Evolutionary conservation across 2,797 vertebrate genomes (phyloP).

Genomic region (Falco concolor): DNA sequence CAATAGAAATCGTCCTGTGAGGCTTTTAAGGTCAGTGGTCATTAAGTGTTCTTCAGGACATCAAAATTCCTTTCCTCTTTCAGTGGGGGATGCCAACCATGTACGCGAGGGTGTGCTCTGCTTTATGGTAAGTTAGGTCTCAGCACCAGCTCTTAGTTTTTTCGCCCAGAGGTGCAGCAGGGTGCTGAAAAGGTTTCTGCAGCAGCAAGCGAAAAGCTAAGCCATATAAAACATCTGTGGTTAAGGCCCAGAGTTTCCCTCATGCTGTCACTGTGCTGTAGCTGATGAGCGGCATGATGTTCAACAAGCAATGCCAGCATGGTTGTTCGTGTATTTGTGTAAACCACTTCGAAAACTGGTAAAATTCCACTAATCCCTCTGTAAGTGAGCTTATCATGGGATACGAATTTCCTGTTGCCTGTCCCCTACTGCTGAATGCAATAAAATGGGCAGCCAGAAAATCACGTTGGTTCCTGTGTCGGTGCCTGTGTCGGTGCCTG

Average conservation of each 20-base stretch:
- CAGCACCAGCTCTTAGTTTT: background rate
- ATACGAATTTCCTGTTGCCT: background rate
- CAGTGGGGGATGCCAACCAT: fast-evolving
- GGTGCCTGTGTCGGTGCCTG: background rate
- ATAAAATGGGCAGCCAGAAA: background rate
- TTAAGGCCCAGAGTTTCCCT: background rate
- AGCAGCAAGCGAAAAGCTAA: background rate
- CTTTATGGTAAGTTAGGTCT: too few species aligned
- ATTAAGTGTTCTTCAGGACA: background rate
- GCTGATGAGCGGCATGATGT: background rate
- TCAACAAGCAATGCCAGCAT: background rate
- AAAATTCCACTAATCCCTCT: conserved; percentile 4
- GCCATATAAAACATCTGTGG: fast-evolving
- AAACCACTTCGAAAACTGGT: background rate
- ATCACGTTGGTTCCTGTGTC: background rate
- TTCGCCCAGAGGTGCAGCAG: background rate
- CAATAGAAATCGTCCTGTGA: background rate
- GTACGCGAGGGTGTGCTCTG: background rate
- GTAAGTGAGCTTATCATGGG: background rate
- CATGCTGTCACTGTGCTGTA: background rate
- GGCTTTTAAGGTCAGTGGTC: background rate
- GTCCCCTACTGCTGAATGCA: background rate
- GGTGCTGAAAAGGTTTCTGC: background rate
- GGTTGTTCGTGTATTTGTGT: background rate
- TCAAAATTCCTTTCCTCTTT: background rate